Base-by-base conservation (phyloP, 2,888 invertebrate species). In the Hypsopygia costalis region DNA sequence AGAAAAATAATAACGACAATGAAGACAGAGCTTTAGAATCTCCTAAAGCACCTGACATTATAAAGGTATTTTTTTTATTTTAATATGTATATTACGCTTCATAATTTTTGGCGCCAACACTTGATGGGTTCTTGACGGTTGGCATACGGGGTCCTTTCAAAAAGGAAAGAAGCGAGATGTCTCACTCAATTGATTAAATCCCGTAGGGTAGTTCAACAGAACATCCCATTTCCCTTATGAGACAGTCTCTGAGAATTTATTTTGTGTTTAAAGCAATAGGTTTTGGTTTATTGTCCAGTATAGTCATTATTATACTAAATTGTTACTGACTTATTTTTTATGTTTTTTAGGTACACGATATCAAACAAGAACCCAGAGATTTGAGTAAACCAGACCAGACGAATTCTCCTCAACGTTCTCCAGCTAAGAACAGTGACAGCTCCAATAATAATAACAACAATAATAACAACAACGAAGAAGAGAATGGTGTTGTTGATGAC, bases 351-450 rank as follows among this genome's bases (percentile, higher is more conserved):
- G 85, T 89, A 43, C 86, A 89, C 59, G 88, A 89, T 49, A 90
- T 90, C 49, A 91, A 91, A 58, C 87, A 89, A 69, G 91, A 91
- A 53, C 90, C 90, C 29, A 61, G 82, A 62, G 78, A 90, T 69
- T 62, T 90, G 52, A 78, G 80, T 62, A 78, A 81, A 57, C 65
- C 77, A 27, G 86, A 86, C 33, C 70, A 70, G 40, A 56, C 60
- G 4, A 67, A 59, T 49, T 88, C 91, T 1, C 90, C 91, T 0
- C 85, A 85, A 39, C 81, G 86, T 40, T 90, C 89, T 36, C 90
- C 91, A 34, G 88, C 90, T 30, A 90, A 90, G 48, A 91, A 90
- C 55, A 91, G 91, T 50, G 86, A 88, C 45, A 87, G 86, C 58
- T 90, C 87, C 45, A 77, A 85, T 50, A 86, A 86, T 40, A 85